Evolutionary conservation across 2,797 vertebrate species (phyloP), one percentile per base, ranked within the genome.

Genomic region (Enteromius radiatus): DNA sequence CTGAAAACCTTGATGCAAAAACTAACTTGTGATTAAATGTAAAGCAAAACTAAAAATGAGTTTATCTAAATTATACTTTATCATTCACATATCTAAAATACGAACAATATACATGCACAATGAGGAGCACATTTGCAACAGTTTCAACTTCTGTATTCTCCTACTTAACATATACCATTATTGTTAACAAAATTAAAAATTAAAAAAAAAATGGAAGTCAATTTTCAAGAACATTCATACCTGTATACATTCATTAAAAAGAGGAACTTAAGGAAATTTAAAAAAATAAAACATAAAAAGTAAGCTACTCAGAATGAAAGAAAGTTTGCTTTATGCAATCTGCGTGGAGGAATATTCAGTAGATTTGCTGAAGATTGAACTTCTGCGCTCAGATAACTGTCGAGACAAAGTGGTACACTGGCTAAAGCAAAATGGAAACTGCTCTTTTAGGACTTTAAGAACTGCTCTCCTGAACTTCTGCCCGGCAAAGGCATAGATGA

Each of bases 401-500:
- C 26, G 73, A 1, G 21, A 0, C 1, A 75, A 0, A 21, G 36
- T 23, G 45, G 21, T 26, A 3, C 36, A 15, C 0, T 14, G 7
- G 0, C 4, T 28, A 6, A 73, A 82, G 47, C 81, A 77, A 36
- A 69, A 0, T 5, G 91, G 89, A 56, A 87, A 14, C 28, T 85
- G 93, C 12, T 79, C 86, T 19, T 76, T 88, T 75, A 94, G 21
- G 67, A 93, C 11, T 31, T 82, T 89, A 33, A 88, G 0, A 1
- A 89, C 88, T 5, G 86, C 82, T 64, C 59, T 91, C 87, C 87
- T 93, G 52, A 95, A 95, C 80, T 89, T 95, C 84, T 94, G 89
- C 1, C 93, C 92, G 2, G 90, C 91, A 76, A 95, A 94, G 76
- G 92, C 94, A 0, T 95, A 95, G 12, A 95, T 93, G 78, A 95